Evolutionary conservation across 2,113 vertebrate species (phyloP).

Genomic region (Gila orcuttii): DNA sequence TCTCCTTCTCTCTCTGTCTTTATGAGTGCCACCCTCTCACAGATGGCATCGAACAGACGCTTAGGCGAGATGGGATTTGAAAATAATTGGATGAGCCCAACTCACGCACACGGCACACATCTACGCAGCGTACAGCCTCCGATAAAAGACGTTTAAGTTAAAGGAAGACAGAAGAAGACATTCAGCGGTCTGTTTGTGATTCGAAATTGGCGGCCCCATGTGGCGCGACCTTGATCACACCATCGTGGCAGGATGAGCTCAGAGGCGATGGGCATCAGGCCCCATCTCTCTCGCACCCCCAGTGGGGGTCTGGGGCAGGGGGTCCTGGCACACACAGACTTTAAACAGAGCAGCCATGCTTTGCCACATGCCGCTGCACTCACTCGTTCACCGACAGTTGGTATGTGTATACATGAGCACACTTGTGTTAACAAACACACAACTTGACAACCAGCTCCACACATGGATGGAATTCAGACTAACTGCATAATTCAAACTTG

Average conservation of each 20-base stretch:
- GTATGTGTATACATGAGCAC: constrained; percentile 6
- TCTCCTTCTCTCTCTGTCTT: constrained; percentile 45
- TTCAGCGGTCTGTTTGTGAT: constrained; percentile 63
- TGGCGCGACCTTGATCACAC: constrained; percentile 65
- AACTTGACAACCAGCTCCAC: constrained; percentile 11
- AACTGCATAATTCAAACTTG: constrained; percentile 28
- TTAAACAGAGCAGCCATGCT: constrained; percentile 16
- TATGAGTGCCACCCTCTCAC: constrained; percentile 65
- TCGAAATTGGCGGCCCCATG: constrained; percentile 70
- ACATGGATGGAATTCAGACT: constrained; percentile 5
- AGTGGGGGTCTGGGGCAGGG: constrained; percentile 6
- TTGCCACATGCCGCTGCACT: constrained; percentile 35
- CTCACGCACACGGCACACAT: constrained; percentile 20
- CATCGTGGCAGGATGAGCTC: constrained; percentile 64
- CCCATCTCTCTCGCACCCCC: constrained; percentile 4
- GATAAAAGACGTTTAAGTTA: constrained; percentile 13
- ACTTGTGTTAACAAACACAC: constrained; percentile 37
- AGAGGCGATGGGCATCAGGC: constrained; percentile 29
- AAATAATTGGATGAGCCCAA: constrained; percentile 73
- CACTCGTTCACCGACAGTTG: background rate
- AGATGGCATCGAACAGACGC: constrained; percentile 74
- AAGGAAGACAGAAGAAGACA: constrained; percentile 58
- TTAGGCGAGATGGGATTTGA: constrained; percentile 67
- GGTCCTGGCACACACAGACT: background rate
- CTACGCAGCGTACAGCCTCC: background rate